These are phyloP conservation scores for Trachurus trachurus DNA, from an alignment of 2,797 vertebrate genomes.

Conservation along the genomic window DNA sequence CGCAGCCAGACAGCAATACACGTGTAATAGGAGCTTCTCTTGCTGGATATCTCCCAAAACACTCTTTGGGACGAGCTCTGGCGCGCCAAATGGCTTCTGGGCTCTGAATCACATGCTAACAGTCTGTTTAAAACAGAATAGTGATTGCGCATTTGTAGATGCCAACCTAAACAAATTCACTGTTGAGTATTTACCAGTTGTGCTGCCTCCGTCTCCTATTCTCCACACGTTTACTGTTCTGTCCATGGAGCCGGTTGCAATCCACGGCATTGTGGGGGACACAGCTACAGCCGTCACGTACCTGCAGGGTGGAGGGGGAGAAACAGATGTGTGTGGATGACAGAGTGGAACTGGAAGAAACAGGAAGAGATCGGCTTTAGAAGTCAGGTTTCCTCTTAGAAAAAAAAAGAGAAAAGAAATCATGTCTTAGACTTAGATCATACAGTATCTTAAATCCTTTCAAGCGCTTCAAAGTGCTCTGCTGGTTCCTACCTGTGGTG, in stretches of 20 bases:
- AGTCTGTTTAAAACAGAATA: slow-evolving; percentile 31
- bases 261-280: slow-evolving; percentile 85
- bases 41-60: slow-evolving; percentile 59
- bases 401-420: slow-evolving; percentile 22
- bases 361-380: slow-evolving; percentile 50
- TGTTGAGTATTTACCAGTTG: slow-evolving; percentile 73
- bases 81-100: slow-evolving; percentile 47
- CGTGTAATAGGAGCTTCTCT: slow-evolving; percentile 47
- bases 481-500: slow-evolving; percentile 65
- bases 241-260: slow-evolving; percentile 94
- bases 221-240: slow-evolving; percentile 91
- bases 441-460: slow-evolving; percentile 66
- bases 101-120: slow-evolving; percentile 43
- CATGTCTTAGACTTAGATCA: slow-evolving; percentile 63
- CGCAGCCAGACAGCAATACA: slow-evolving; percentile 45
- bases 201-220: slow-evolving; percentile 75
- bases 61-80: slow-evolving; percentile 50
- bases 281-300: slow-evolving; percentile 92
- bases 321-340: slow-evolving; percentile 32
- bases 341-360: slow-evolving; percentile 35
- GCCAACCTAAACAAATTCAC: slow-evolving; percentile 37
- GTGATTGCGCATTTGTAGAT: slow-evolving; percentile 38
- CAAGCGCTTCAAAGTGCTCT: slow-evolving; percentile 72
- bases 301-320: slow-evolving; percentile 72
- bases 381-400: slow-evolving; percentile 31